These are phyloP conservation scores for Electrona antarctica DNA, from an alignment of 2,113 vertebrate genomes.

Conservation along the genomic window DNA sequence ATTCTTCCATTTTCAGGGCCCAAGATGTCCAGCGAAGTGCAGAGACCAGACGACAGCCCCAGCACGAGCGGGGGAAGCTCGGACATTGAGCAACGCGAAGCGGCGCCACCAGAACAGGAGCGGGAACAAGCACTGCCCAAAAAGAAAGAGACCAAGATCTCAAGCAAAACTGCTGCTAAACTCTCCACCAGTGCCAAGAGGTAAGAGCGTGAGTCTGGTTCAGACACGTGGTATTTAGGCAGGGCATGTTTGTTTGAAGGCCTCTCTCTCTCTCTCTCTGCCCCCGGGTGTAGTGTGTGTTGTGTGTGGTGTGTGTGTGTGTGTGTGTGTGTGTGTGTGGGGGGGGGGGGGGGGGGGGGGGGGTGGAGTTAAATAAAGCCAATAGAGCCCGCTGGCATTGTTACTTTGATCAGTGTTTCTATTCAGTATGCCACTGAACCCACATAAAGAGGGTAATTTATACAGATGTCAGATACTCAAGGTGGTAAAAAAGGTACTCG, in stretches of 20 bases:
- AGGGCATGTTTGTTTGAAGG: constrained; percentile 55
- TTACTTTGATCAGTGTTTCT: constrained; percentile 51
- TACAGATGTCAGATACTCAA: neutral
- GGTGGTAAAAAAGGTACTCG: too few relatives aligned
- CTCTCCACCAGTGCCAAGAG: constrained; percentile 99
- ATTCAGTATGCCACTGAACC: constrained; percentile 43
- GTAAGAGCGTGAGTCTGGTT: constrained; percentile 65
- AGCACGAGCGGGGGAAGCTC: constrained; percentile 98
- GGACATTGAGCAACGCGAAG: constrained; percentile 94
- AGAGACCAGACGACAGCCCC: constrained; percentile 97
- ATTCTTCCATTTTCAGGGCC: constrained; percentile 65
- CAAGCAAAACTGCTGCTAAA: constrained; percentile 98
- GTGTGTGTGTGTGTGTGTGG: too few relatives aligned
- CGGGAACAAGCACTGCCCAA: constrained; percentile 95
- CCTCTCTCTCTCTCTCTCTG: constrained; percentile 12
- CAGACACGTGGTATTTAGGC: constrained; percentile 24
- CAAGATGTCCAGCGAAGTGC: constrained; percentile 97
- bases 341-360: too few relatives aligned
- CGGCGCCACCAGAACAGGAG: constrained; percentile 91
- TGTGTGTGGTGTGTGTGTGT: too few relatives aligned
- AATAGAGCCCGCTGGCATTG: constrained; percentile 42
- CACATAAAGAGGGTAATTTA: constrained; percentile 25
- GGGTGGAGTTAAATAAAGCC: constrained; percentile 40
- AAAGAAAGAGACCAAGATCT: constrained; percentile 99
- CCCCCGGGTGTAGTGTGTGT: constrained; percentile 29